A percentile compares a stretch with the other conserved stretches of the same genome.
phyloP scores from a whole-genome alignment of 2,888 invertebrate species.

The Cyaniris semiargus region DNA sequence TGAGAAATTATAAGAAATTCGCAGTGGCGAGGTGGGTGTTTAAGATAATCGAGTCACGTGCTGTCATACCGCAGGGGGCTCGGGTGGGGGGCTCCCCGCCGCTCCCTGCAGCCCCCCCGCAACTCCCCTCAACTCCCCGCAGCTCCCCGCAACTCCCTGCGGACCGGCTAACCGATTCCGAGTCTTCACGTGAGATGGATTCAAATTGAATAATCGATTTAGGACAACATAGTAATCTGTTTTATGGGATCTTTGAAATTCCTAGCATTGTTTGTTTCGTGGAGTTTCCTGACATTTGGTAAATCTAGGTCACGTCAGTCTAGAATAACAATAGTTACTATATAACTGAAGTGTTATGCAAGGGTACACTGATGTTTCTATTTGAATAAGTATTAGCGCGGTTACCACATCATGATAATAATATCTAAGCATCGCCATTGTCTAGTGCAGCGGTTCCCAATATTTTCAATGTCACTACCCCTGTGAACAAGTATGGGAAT shows the following conservation, averaged over 20 bases:
- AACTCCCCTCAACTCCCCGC: too few species aligned
- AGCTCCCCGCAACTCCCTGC: constrained; percentile 34
- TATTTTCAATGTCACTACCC: too few species aligned
- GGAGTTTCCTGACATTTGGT: background rate
- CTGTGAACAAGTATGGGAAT: too few species aligned
- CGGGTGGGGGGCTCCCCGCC: constrained; percentile 14
- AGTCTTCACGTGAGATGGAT: constrained; percentile 64
- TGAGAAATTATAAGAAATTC: constrained; percentile 27
- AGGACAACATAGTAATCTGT: constrained; percentile 46
- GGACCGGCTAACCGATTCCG: constrained; percentile 58
- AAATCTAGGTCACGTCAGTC: background rate
- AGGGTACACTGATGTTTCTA: background rate
- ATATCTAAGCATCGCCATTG: too few species aligned
- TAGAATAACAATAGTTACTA: background rate
- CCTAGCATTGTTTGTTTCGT: constrained; percentile 9
- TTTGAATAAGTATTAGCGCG: too few species aligned
- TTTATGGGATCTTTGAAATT: constrained; percentile 34
- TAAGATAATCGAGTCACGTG: constrained; percentile 42
- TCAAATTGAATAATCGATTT: constrained; percentile 69
- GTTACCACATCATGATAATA: too few species aligned
- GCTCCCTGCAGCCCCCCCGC: constrained; percentile 36
- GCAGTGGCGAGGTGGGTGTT: constrained; percentile 25
- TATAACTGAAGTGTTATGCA: background rate
- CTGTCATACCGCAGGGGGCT: constrained; percentile 34
- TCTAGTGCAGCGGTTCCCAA: too few species aligned